Percentiles rank a stretch among this genome's conserved stretches.
Conservation (phyloP, 1,140 invertebrate species). For the Cyphomyrmex costatus region DNA sequence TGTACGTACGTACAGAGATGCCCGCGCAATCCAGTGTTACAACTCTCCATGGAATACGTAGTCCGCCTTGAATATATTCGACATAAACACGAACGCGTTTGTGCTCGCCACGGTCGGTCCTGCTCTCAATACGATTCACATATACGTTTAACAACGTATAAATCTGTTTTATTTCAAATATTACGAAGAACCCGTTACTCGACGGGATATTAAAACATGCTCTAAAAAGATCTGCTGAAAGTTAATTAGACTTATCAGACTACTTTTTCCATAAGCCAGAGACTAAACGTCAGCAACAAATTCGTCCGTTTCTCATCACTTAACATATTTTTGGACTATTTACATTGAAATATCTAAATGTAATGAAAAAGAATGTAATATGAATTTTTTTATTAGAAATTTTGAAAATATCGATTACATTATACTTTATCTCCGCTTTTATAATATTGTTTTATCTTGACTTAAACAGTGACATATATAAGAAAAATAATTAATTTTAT, state of each 20-base stretch:
- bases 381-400: neutral
- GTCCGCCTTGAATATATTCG: constrained; percentile 64
- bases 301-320: neutral
- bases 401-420: neutral
- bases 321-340: neutral
- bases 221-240: neutral
- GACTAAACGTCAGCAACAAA: neutral
- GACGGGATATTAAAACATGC: neutral
- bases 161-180: constrained; percentile 47
- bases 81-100: constrained; percentile 63
- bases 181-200: neutral
- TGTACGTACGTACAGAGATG: constrained; percentile 22
- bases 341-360: neutral
- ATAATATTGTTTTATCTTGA: neutral
- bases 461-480: neutral
- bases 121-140: constrained; percentile 27
- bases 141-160: neutral
- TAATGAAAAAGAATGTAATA: neutral
- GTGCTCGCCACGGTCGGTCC: constrained; percentile 29
- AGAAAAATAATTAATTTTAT: neutral
- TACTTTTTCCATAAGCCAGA: neutral
- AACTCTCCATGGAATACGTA: constrained; percentile 54
- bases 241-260: neutral
- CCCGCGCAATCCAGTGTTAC: constrained; percentile 58
- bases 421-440: neutral